Base-by-base conservation (phyloP, 2,888 invertebrate genomes). In the Campoplex nolae region DNA sequence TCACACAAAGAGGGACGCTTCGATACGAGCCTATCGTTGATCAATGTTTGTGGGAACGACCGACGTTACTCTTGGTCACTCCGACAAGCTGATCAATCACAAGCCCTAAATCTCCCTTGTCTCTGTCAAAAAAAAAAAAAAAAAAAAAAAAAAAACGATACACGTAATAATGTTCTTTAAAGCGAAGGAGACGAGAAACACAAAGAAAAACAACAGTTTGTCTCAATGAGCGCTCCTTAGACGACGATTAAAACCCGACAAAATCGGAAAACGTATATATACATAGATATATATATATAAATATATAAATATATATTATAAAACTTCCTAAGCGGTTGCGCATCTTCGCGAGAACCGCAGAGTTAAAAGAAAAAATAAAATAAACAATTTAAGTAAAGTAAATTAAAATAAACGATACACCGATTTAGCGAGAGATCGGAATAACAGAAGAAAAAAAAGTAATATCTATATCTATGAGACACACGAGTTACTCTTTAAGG, bases 41-140 rank as follows among this genome's bases (percentile, higher is more conserved):
- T 88, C 90, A 90, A 89, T 91, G 93, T 94, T 94, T 94, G 94
- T 94, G 92, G 94, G 94, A 93, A 93, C 92, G 94, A 94, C 93
- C 94, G 94, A 94, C 94, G 84, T 92, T 89, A 93, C 92, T 93
- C 94, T 94, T 94, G 94, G 94, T 94, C 94, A 93, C 93, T 93
- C 93, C 93, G 92, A 94, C 94, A 94, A 94, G 93, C 93, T 90
- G 88, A 90, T 93, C 92, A 92, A 92, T 88, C 92, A 91, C 92
- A 92, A 89, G 90, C 91, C 91, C 90, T 78, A 84, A 81, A 65
- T 68, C 68, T 68, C 68, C 71, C 35, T 54, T 54, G 35, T 73
- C 51, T 79, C 78, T 73, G 75, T 79, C 79, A 76, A 62, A 42
- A 58, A 84, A 67, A 38, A 38, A 38, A 38, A 42, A 58, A 84